These are phyloP conservation scores for Datnioides undecimradiatus DNA, from an alignment of 2,113 vertebrate genomes.

Conservation along the genomic window DNA sequence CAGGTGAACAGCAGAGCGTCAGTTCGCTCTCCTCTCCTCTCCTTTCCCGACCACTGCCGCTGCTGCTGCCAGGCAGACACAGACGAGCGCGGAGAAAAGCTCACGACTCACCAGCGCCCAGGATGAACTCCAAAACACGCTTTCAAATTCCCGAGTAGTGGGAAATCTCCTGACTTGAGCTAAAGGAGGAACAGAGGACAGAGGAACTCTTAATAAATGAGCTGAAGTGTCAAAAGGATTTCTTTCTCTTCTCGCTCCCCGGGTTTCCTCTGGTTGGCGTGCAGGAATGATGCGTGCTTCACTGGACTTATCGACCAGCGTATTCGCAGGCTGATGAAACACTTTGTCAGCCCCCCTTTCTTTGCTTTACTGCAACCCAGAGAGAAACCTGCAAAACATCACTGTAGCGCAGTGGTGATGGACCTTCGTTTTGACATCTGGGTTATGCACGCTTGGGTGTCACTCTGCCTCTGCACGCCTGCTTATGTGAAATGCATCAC, in stretches of 20 bases:
- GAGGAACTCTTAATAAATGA: conserved; percentile 42
- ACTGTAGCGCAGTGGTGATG: conserved; percentile 21
- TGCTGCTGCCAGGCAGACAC: conserved; percentile 20
- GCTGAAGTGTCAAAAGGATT: conserved; percentile 55
- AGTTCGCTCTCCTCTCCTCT: conserved; percentile 28
- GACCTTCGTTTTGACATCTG: conserved; percentile 25
- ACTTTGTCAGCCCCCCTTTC: conserved; percentile 25
- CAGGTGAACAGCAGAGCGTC: conserved; percentile 55
- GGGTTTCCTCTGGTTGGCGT: conserved; percentile 22
- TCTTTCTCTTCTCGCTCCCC: conserved; percentile 13
- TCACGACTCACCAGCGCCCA: conserved; percentile 62
- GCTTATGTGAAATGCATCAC: conserved; percentile 27
- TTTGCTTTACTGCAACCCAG: conserved; percentile 15
- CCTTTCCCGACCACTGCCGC: not conserved
- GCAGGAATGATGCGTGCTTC: conserved; percentile 28
- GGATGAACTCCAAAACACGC: conserved; percentile 17
- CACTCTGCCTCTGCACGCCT: not conserved
- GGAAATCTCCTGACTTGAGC: not conserved
- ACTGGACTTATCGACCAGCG: conserved; percentile 41
- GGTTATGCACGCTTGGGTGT: conserved; percentile 5
- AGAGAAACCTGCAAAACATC: conserved; percentile 17
- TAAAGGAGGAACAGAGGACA: too few relatives aligned
- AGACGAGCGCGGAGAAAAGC: conserved; percentile 28
- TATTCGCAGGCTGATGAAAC: conserved; percentile 37
- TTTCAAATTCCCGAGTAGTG: not conserved